Conservation (phyloP, 2,113 vertebrate species). For the Diadophis punctatus region DNA sequence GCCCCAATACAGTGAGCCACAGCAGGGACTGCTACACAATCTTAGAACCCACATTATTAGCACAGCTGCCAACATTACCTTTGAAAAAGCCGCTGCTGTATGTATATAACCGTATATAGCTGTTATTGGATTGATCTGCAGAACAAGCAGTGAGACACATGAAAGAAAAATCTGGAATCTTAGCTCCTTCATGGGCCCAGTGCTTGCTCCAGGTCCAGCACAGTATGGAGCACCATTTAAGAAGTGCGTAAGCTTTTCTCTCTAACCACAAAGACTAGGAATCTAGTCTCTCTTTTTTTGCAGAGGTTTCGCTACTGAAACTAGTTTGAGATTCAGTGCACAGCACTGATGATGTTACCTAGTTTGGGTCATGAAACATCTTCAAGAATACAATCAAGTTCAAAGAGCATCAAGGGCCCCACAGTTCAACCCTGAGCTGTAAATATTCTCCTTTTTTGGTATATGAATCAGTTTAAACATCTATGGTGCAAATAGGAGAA, state of each 20-base stretch:
- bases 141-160: neutral
- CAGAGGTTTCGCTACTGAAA: too few species aligned
- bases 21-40: neutral
- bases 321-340: too few species aligned
- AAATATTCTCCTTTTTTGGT: neutral
- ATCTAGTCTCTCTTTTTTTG: neutral
- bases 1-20: neutral
- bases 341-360: neutral
- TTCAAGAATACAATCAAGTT: neutral
- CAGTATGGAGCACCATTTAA: neutral
- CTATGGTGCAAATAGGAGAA: neutral
- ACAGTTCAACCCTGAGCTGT: neutral
- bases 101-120: neutral
- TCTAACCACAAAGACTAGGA: neutral
- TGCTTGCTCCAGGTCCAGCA: neutral
- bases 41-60: neutral
- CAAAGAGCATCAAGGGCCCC: neutral
- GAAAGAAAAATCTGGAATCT: neutral
- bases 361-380: neutral
- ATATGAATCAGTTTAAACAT: neutral
- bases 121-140: neutral
- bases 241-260: neutral
- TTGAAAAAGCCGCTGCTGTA: neutral
- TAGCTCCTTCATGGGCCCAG: neutral
- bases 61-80: neutral